phyloP scores from a whole-genome alignment of 2,888 invertebrate species.

The Autographa gamma region DNA sequence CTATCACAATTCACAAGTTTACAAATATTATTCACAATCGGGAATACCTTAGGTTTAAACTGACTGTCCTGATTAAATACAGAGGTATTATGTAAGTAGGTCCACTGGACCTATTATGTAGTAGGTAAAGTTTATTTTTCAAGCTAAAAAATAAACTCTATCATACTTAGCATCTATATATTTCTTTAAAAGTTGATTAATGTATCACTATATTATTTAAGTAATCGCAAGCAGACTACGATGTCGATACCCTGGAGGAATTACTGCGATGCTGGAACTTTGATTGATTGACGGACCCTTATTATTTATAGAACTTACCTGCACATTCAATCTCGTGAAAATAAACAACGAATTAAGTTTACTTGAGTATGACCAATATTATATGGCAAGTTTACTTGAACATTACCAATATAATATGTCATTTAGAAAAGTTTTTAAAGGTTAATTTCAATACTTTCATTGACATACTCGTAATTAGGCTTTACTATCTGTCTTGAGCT shows the following conservation, averaged over 20 bases:
- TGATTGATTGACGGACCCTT: slow-evolving; percentile 20
- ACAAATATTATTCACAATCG: too few species aligned
- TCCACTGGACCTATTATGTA: too few species aligned
- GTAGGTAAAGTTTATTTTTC: too few species aligned
- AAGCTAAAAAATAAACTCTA: too few species aligned
- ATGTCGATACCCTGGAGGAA: slow-evolving; percentile 6
- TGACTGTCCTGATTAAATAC: too few species aligned
- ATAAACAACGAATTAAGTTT: slow-evolving; percentile 2
- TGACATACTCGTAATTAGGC: background rate
- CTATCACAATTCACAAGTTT: too few species aligned
- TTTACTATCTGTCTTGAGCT: background rate
- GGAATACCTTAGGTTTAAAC: too few species aligned
- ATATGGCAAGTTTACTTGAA: too few species aligned
- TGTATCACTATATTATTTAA: background rate
- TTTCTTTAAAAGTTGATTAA: background rate
- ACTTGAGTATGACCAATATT: too few species aligned
- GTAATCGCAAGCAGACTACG: background rate
- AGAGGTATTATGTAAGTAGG: too few species aligned
- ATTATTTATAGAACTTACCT: slow-evolving; percentile 6
- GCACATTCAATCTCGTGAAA: background rate
- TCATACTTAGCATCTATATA: background rate
- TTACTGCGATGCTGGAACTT: slow-evolving; percentile 8
- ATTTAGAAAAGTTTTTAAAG: too few species aligned
- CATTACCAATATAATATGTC: too few species aligned
- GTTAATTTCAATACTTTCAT: background rate